Evolutionary conservation across 2,888 invertebrate genomes (phyloP).

Genomic region (Abscondita cerata): DNA sequence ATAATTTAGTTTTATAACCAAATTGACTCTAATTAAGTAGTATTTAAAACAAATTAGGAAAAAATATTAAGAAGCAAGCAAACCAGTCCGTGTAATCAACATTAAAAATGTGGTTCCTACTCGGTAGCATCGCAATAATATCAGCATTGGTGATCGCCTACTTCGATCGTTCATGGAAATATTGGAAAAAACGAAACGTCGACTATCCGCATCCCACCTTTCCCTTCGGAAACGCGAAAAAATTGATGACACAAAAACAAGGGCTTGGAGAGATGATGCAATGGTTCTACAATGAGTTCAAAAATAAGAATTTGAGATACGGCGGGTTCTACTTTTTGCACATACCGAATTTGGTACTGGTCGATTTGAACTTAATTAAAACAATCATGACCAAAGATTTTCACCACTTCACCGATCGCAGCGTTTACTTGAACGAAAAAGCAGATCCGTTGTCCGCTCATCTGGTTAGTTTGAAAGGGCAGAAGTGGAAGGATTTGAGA

Average conservation of each 20-base stretch:
- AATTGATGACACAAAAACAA: conserved; percentile 23
- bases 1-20: too few species aligned
- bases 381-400: conserved; percentile 65
- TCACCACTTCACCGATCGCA: conserved; percentile 66
- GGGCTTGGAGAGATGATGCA: conserved; percentile 21
- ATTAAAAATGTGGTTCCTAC: too few species aligned
- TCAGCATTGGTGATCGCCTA: conserved; percentile 1
- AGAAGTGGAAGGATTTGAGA: conserved; percentile 66
- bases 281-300: conserved; percentile 20
- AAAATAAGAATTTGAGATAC: conserved; percentile 20
- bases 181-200: conserved; percentile 33
- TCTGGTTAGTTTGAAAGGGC: conserved; percentile 62
- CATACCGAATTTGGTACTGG: conserved; percentile 25
- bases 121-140: too few species aligned
- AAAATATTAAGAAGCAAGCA: too few species aligned
- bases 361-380: conserved; percentile 37
- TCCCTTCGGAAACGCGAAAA: conserved; percentile 42
- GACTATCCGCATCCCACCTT: conserved; percentile 32
- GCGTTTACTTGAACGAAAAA: conserved; percentile 62
- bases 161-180: conserved; percentile 28
- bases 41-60: too few species aligned
- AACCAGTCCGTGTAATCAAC: too few species aligned
- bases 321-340: conserved; percentile 31
- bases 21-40: too few species aligned
- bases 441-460: conserved; percentile 64